Evolutionary conservation across 2,888 invertebrate species (phyloP), one percentile per base, ranked within the genome.

Genomic region (Saturnia pavonia): DNA sequence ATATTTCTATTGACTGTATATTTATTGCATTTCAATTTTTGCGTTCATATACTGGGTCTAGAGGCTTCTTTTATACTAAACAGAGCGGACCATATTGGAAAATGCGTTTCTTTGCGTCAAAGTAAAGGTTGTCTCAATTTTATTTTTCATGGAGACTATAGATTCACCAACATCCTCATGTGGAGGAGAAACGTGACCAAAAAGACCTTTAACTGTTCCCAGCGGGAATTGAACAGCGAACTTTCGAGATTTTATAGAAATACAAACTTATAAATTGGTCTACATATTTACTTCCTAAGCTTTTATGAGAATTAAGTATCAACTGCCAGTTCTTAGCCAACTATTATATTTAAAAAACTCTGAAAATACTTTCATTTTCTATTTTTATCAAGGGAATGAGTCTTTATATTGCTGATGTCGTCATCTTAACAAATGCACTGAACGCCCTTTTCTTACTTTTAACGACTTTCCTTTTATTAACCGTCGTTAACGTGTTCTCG

Each of bases 381-480:
- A 60, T 14, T 60, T 60, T 60, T 60, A 60, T 60, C 14, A 27
- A 60, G 14, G 57, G 19, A 27, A 25, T 25, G 25, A 25, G 57
- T 14, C 12, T 60, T 60, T 60, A 25, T 27, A 14, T 60, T 14
- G 27, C 57, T 14, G 57, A 27, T 60, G 57, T 14, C 57, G 27
- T 60, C 25, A 60, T 27, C 25, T 14, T 60, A 14, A 54, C n/a
- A 22, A 54, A n/a, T n/a, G 54, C 54, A 22, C 11, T 54, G 54
- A 54, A 25, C 25, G 57, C 25, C 27, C 6, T 60, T 60, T 27
- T 27, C 14, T 27, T 27, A 25, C 27, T 1, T 60, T 60, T 60
- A 25, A 60, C 27, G 57, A 27, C 57, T 60, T 60, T 60, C 57
- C 25, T 60, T 60, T 60, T 60, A 60, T 60, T 27, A 60, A 27